Evolutionary conservation across 2,797 vertebrate genomes (phyloP).

Genomic region (Sebastes hubbsi): DNA sequence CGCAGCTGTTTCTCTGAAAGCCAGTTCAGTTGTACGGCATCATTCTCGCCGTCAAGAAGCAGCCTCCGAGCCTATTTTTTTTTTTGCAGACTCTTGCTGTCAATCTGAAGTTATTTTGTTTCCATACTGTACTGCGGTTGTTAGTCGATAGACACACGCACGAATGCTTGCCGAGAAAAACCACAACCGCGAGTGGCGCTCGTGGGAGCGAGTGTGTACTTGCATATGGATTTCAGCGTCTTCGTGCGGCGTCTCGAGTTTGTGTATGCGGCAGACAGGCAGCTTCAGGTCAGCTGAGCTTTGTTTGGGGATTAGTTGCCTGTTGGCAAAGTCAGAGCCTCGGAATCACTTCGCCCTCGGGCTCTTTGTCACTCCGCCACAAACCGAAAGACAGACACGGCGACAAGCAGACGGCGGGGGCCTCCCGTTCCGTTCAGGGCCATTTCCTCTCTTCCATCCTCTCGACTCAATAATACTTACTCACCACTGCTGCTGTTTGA

Average conservation of each 20-base stretch:
- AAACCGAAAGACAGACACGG: constrained; percentile 56
- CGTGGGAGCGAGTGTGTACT: background rate
- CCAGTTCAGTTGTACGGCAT: background rate
- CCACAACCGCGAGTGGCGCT: background rate
- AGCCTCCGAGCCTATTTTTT: background rate
- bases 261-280: constrained; percentile 52
- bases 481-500: constrained; percentile 15
- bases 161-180: background rate
- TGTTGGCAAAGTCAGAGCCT: constrained; percentile 76
- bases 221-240: constrained; percentile 41
- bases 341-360: constrained; percentile 64
- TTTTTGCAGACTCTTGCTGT: background rate
- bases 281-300: constrained; percentile 71
- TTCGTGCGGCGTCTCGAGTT: constrained; percentile 9
- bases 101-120: background rate
- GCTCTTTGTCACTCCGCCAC: constrained; percentile 70
- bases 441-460: constrained; percentile 49
- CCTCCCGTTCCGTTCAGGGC: constrained; percentile 57
- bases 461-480: constrained; percentile 45
- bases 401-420: constrained; percentile 48
- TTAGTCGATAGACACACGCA: background rate
- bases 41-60: background rate
- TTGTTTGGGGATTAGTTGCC: constrained; percentile 75
- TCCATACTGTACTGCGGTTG: background rate
- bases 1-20: constrained; percentile 8